Evolutionary conservation across 1,140 invertebrate genomes (phyloP), one percentile per base, ranked within the genome.

Genomic region (Chlorops oryzae): DNA sequence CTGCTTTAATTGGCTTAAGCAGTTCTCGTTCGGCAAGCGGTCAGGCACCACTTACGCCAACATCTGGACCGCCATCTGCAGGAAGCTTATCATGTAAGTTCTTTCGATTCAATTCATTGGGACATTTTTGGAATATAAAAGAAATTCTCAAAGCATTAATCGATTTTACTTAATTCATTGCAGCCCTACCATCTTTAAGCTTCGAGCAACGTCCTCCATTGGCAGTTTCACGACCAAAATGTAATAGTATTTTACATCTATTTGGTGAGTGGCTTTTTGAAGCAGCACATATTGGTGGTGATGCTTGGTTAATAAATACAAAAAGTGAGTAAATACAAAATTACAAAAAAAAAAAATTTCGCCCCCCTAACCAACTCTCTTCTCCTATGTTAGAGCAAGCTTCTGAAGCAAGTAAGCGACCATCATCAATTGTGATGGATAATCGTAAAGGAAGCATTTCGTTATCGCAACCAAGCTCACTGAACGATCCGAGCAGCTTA

Each of bases 191-290:
- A 39, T 81, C 73, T 51, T 78, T 81, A 45, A 75, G 74, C 27
- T 70, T 76, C 42, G 79, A 80, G 44, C 63, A 74, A 34, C 77
- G 81, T 57, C 79, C 79, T 46, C 79, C 83, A 5, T 73, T 89
- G 50, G 85, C 87, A n/a, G 78, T 82, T 24, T 75, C 81, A 20
- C 79, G 92, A 47, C 90, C 94, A 9, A 90, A 90, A 62, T 93
- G 92, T 54, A 90, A 91, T 63, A 96, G 92, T 59, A 88, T 98
- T 72, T 78, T 98, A 23, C 92, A 98, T 76, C 74, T 98, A 47
- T 96, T 97, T 75, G 94, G 94, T 12, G 86, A 92, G 65, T 98
- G 95, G 95, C 75, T 98, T 25, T 97, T 97, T 73, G 93, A 98
- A 73, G 92, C 93, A 22, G 88, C 92, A 20, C 83, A 95, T 60